Conservation (phyloP, 92 coral and sea anemone genomes). For the Montipora capitata region DNA sequence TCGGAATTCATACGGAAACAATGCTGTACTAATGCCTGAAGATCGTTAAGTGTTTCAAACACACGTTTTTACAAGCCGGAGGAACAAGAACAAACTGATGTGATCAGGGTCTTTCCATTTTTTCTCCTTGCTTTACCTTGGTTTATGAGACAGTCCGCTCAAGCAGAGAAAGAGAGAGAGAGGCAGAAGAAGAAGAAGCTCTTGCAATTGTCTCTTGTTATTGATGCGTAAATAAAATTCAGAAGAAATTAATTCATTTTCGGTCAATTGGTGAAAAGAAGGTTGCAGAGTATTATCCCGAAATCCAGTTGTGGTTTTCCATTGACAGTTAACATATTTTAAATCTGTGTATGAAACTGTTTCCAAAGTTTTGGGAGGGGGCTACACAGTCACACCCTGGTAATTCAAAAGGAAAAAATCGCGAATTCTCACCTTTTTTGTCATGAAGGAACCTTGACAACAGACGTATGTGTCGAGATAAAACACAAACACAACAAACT, state of each 20-base stretch:
- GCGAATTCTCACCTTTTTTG: conserved; percentile 8
- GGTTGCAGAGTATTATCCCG: not conserved
- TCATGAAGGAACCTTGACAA: conserved; percentile 1
- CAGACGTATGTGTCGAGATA: conserved; percentile 25
- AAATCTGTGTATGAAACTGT: too few relatives aligned
- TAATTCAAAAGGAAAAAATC: not conserved
- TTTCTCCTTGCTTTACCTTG: not conserved
- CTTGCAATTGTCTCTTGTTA: too few relatives aligned
- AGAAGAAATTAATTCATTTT: not conserved
- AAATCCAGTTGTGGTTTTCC: not conserved
- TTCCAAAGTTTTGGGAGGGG: not conserved
- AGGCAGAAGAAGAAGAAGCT: too few relatives aligned
- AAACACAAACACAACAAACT: not conserved
- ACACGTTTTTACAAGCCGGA: not conserved
- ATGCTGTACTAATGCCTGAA: not conserved
- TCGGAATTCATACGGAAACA: not conserved
- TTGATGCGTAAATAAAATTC: not conserved
- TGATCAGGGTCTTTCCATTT: not conserved
- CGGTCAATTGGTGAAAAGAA: not conserved
- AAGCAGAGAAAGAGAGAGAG: too few relatives aligned
- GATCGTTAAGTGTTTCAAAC: not conserved
- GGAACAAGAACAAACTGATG: not conserved
- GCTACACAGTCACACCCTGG: not conserved
- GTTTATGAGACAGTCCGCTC: not conserved
- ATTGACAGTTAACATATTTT: too few relatives aligned